Conservation (phyloP, 2,888 invertebrate genomes). For the Sarcophaga subvicina region DNA sequence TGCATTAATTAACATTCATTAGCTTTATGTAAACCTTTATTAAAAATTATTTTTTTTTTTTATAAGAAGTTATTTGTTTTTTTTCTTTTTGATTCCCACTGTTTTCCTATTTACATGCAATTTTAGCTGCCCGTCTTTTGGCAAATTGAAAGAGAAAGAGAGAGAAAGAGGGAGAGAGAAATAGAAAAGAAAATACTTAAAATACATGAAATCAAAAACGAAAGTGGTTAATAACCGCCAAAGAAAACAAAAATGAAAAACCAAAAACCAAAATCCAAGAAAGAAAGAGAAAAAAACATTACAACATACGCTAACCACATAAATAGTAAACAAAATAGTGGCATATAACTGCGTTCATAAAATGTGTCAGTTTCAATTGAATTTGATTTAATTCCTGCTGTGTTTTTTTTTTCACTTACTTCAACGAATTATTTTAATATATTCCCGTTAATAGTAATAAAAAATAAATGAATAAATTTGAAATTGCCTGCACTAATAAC, state of each 20-base stretch:
- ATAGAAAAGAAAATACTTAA: slow-evolving; percentile 6
- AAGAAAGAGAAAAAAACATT: not conserved
- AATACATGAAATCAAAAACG: slow-evolving; percentile 26
- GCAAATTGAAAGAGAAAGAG: not conserved
- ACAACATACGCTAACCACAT: not conserved
- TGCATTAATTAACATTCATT: slow-evolving; percentile 33
- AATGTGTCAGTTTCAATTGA: too few species aligned
- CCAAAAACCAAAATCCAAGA: not conserved
- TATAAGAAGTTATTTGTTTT: not conserved
- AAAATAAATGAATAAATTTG: too few species aligned
- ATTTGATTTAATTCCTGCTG: too few species aligned
- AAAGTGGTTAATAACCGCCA: slow-evolving; percentile 48
- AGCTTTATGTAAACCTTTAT: slow-evolving; percentile 6
- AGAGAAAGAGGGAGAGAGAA: not conserved
- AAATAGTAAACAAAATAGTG: not conserved
- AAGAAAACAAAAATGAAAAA: slow-evolving; percentile 19
- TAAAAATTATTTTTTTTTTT: not conserved
- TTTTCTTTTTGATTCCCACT: not conserved
- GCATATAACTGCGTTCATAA: too few species aligned
- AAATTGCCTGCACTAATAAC: too few species aligned
- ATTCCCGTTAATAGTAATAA: too few species aligned
- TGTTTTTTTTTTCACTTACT: too few species aligned
- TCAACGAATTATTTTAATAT: too few species aligned
- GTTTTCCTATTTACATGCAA: not conserved
- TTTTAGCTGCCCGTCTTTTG: not conserved